Base-by-base conservation (phyloP, 2,113 vertebrate species). In the Rhinolophus sinicus region DNA sequence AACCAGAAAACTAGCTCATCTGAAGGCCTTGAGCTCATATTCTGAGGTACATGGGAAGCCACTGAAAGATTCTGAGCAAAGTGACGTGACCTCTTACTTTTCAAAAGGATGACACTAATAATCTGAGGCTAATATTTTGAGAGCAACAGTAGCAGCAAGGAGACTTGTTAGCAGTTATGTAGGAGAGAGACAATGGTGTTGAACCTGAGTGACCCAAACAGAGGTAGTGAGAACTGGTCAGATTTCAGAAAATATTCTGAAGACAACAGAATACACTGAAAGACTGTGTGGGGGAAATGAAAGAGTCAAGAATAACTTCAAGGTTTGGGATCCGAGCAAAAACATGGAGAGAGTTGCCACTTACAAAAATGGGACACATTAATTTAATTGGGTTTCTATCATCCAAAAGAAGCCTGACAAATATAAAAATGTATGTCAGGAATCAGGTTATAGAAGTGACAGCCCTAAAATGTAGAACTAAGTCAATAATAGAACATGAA, bases 381-480 rank as follows among this genome's bases (percentile, higher is more conserved):
- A 35, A 70, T 56, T 69, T 52, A 93, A 77, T 44, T 70, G 19
- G 14, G 14, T 85, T 78, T 78, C 69, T 93, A 40, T 22, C 33
- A 50, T 64, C 62, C 33, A 82, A 82, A 95, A 90, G 60, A 35
- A 88, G 18, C 28, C 18, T 67, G 26, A 88, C 14, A 52, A 76
- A 65, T 64, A 93, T 50, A 88, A 94, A 94, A 72, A 76, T 52
- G 8, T 58, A 92, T 84, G 38, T 22, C n/a, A 84, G n/a, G 88
- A 91, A 88, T 65, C 26, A 83, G 21, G 11, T 28, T 58, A 58
- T 81, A 69, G 8, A 83, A 95, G 11, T 81, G 33, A 75, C 50
- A 90, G 28, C 10, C 26, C 26, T 93, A 75, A 62, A 89, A 54
- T 62, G 64, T 78, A n/a, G 21, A 83, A 78, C 33, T 21, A 24